Conservation (phyloP, 2,888 invertebrate genomes). For the Napeogenes sylphis region DNA sequence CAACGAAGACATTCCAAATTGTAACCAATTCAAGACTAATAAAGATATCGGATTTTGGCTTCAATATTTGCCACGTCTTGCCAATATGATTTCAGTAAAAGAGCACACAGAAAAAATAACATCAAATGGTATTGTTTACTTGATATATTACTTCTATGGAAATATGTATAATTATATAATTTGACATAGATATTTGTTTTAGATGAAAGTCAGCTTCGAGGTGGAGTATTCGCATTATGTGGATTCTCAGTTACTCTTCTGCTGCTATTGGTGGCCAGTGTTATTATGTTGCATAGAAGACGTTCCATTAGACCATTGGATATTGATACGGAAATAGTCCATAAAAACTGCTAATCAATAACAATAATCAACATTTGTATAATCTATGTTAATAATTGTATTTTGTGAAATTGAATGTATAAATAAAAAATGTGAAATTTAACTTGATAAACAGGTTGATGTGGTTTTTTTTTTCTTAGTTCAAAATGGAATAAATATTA, state of each 20-base stretch:
- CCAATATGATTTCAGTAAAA: slow-evolving; percentile 40
- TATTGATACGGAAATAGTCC: slow-evolving; percentile 34
- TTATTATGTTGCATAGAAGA: slow-evolving; percentile 37
- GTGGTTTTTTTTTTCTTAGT: no score
- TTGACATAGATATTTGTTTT: slow-evolving; percentile 3
- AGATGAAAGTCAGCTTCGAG: slow-evolving; percentile 72
- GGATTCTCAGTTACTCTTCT: slow-evolving; percentile 75
- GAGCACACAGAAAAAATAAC: slow-evolving; percentile 53
- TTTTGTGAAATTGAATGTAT: no score
- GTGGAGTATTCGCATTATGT: slow-evolving; percentile 80
- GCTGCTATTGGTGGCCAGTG: slow-evolving; percentile 32
- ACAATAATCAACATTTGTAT: no score
- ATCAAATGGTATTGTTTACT: slow-evolving; percentile 42
- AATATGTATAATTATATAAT: no score
- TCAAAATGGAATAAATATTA: no score
- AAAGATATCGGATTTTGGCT: slow-evolving; percentile 64
- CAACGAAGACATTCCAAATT: slow-evolving; percentile 28
- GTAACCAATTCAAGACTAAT: slow-evolving; percentile 35
- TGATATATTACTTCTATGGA: not conserved
- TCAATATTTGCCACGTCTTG: slow-evolving; percentile 63
- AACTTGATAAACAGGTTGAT: no score
- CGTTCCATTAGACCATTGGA: slow-evolving; percentile 46
- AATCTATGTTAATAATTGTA: no score
- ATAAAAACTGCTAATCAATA: slow-evolving; percentile 16
- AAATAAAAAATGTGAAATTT: no score